These are phyloP conservation scores for Aspiorhynchus laticeps DNA, from an alignment of 2,113 vertebrate genomes.

Conservation along the genomic window DNA sequence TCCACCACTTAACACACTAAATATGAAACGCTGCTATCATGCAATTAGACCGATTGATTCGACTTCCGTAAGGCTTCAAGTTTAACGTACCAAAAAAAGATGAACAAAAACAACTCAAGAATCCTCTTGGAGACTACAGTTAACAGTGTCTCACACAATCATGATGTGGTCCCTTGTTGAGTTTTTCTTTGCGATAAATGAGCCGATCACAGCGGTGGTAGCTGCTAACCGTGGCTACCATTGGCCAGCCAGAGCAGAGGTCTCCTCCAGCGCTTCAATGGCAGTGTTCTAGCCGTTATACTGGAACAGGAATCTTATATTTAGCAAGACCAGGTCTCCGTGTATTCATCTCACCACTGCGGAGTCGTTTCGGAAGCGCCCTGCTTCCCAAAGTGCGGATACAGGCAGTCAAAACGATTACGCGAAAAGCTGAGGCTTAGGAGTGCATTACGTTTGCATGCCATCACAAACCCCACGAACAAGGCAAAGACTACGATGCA, in stretches of 20 bases:
- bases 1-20: constrained; percentile 35
- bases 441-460: constrained; percentile 43
- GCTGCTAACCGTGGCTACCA: not conserved
- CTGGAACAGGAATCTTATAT: constrained; percentile 56
- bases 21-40: constrained; percentile 69
- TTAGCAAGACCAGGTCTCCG: constrained; percentile 21
- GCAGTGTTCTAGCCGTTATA: constrained; percentile 75
- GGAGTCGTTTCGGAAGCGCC: not conserved
- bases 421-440: not conserved
- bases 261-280: constrained; percentile 50
- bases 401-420: constrained; percentile 32
- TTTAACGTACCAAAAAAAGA: constrained; percentile 58
- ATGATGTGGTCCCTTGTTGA: constrained; percentile 42
- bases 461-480: constrained; percentile 39
- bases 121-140: constrained; percentile 51
- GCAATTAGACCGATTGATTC: constrained; percentile 63
- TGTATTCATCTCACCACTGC: not conserved
- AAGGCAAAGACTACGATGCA: not conserved
- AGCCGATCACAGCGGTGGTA: not conserved
- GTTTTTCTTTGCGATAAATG: constrained; percentile 10
- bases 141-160: constrained; percentile 41
- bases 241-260: not conserved
- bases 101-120: constrained; percentile 19
- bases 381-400: constrained; percentile 27
- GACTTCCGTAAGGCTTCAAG: constrained; percentile 71